Evolutionary conservation across 2,113 vertebrate species (phyloP), one percentile per base, ranked within the genome.

Genomic region (Oreochromis niloticus): DNA sequence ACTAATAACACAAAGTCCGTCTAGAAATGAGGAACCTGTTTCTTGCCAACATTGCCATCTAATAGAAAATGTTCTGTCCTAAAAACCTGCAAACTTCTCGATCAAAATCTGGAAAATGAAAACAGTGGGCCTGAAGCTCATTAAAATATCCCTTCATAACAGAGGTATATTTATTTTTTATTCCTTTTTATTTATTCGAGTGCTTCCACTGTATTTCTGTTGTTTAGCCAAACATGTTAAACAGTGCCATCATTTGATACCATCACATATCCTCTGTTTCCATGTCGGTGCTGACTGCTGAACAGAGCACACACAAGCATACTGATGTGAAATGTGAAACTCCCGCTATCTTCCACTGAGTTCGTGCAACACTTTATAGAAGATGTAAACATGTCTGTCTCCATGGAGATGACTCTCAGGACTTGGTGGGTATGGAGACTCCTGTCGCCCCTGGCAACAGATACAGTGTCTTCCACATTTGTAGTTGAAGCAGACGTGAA

Each of bases 391-490:
- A 68, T 9, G 22, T 36, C 48, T 73, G 66, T 80, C 83, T 85
- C 56, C 61, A 71, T 57, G 61, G 80, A 87, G 82, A 88, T 55
- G 83, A 86, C 55, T 91, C 89, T 90, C 90, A 89, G 90, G 92
- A 85, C 75, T 80, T 39, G 80, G 86, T 66, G 81, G 59, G 73
- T 43, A 32, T 80, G 85, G 86, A 86, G 90, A 83, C 12, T 36
- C 30, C 73, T 39, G 86, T 90, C 11, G 46, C 71, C 89, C 90
- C 68, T 48, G 57, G 87, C 92, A 90, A 89, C 92, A 87, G 85
- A 90, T 66, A 59, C 84, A 71, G 66, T 27, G 90, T 93, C 92
- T 90, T 90, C 92, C 86, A 91, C 81, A 32, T 57, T 57, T 68
- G 34, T 41, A 68, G 34, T 78, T 32, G 27, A 75, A 30, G 41